Evolutionary conservation across 2,113 vertebrate genomes (phyloP).

Genomic region (Cyrtonyx montezumae): DNA sequence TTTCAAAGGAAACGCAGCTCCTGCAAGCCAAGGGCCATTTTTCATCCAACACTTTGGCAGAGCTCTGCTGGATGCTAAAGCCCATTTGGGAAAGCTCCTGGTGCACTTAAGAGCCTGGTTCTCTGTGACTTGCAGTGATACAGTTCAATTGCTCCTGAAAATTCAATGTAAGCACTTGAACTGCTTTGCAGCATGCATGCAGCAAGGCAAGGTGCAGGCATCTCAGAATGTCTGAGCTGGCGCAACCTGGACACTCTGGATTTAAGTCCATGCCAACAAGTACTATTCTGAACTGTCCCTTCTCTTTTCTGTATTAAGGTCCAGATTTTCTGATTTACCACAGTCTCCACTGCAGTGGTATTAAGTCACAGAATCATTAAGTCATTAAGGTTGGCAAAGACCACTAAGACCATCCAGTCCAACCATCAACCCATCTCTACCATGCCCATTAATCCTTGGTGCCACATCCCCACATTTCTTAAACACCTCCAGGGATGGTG

Average conservation of each 20-base stretch:
- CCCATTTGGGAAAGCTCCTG: not conserved
- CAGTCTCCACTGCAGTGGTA: not conserved
- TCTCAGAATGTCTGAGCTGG: fast-evolving
- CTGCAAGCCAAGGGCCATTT: fast-evolving
- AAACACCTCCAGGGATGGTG: too few species aligned
- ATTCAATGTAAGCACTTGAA: not conserved
- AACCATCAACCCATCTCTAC: too few species aligned
- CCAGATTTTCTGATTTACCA: not conserved
- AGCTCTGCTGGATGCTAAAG: not conserved
- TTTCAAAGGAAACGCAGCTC: not conserved
- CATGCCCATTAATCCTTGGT: too few species aligned
- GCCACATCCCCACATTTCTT: too few species aligned
- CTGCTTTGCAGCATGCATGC: not conserved
- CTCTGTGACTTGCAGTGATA: not conserved
- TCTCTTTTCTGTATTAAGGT: not conserved
- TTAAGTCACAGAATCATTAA: not conserved
- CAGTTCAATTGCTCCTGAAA: not conserved
- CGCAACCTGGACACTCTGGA: not conserved
- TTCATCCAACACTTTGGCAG: not conserved
- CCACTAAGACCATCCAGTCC: too few species aligned
- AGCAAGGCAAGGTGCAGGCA: not conserved
- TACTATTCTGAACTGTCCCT: not conserved
- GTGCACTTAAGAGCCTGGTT: fast-evolving
- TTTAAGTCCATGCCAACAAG: not conserved
- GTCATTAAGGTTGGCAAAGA: too few species aligned